Evolutionary conservation across 2,113 vertebrate genomes (phyloP).

Genomic region (Malurus cyaneus): DNA sequence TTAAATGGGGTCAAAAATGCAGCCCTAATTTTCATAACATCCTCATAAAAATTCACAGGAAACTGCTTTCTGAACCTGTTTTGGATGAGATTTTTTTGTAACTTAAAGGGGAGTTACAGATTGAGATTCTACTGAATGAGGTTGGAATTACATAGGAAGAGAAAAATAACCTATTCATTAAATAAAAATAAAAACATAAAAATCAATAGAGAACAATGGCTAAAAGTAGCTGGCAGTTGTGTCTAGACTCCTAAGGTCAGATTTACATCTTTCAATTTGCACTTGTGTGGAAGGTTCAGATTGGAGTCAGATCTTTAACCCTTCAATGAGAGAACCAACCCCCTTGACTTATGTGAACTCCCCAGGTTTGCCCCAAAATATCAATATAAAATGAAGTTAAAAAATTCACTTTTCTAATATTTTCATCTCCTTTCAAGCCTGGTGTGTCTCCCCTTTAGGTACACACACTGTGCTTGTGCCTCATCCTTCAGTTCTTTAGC

Average conservation of each 20-base stretch:
- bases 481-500: background rate
- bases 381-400: background rate
- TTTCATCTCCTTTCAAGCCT: background rate
- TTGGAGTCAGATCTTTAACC: conserved; percentile 13
- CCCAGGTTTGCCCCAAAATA: background rate
- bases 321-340: background rate
- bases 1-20: conserved; percentile 67
- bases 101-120: background rate
- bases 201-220: background rate
- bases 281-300: background rate
- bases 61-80: conserved; percentile 62
- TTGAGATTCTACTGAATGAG: background rate
- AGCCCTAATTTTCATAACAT: conserved; percentile 56
- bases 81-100: conserved; percentile 1
- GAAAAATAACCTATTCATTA: background rate
- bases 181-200: conserved; percentile 13
- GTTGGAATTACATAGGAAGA: background rate
- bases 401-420: background rate
- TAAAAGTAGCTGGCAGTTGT: background rate
- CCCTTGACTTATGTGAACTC: background rate
- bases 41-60: conserved; percentile 55
- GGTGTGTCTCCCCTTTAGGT: background rate
- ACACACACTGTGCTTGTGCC: background rate
- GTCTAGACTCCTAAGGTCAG: conserved; percentile 4
- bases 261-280: conserved; percentile 24